A percentile compares a stretch with the other conserved stretches of the same genome.
Conservation (phyloP, 2,888 invertebrate genomes). For the Callimorpha dominula region DNA sequence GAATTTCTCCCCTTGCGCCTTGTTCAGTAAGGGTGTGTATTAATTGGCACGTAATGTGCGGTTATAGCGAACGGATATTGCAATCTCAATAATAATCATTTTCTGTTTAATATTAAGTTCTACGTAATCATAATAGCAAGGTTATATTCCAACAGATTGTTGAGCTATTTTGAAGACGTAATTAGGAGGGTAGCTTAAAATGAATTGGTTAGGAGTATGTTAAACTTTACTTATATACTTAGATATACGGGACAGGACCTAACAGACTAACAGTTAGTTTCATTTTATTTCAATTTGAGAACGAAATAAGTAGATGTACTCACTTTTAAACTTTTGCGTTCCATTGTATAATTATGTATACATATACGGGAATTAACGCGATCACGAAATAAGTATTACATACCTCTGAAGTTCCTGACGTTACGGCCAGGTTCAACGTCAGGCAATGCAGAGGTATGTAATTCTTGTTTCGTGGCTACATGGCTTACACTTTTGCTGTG, state of each 20-base stretch:
- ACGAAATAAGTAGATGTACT: no score
- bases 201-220: background rate
- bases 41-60: slow-evolving; percentile 25
- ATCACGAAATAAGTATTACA: no score
- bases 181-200: background rate
- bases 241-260: no score
- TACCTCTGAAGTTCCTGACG: no score
- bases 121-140: background rate
- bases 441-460: no score
- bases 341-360: no score
- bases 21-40: slow-evolving; percentile 8
- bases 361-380: no score
- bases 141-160: background rate
- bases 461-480: no score
- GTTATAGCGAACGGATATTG: slow-evolving; percentile 40
- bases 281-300: background rate
- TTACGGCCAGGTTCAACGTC: no score
- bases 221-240: background rate
- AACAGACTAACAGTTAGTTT: no score
- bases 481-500: no score
- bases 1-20: slow-evolving; percentile 9
- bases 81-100: slow-evolving; percentile 36
- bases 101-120: slow-evolving; percentile 24
- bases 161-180: background rate
- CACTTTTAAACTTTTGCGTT: no score